Evolutionary conservation across 2,888 invertebrate species (phyloP), one percentile per base, ranked within the genome.

Genomic region (Geophilus truncorum): DNA sequence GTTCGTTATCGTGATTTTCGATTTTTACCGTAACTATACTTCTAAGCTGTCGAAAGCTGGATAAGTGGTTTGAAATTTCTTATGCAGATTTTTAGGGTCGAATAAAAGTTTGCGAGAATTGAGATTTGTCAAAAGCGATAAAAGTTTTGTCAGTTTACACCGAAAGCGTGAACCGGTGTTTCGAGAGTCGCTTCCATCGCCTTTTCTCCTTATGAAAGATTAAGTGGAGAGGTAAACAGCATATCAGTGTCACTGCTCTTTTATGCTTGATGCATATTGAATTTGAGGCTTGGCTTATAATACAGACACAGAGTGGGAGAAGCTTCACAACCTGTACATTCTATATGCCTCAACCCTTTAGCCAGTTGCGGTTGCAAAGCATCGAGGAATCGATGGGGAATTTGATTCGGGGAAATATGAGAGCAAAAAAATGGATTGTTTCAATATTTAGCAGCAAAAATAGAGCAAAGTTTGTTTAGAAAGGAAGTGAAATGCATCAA

Each of bases 221-320:
- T 57, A 57, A 57, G 57, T 57, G 21, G 25, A 12, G 70, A 70
- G 25, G 28, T 57, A 57, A 57, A 57, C 57, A 70, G 70, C 70
- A 70, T 70, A 70, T 70, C 70, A 70, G 70, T 70, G 70, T 70
- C 70, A 70, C 25, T 70, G 70, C 70, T 70, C 28, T 28, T 70
- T 15, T 28, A 23, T 25, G 28, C 70, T 70, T 70, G 70, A 70
- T 70, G 70, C 70, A 51, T 21, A 70, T 28, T 70, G 70, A 28
- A 70, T 57, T 18, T 57, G 28, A 70, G 28, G 28, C 70, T 70
- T 28, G n/a, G 70, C 28, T 28, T 28, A 70, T 70, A 28, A 25
- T 70, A 25, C n/a, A n/a, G n/a, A n/a, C n/a, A n/a, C n/a, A 28
- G 18, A 51, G 0, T n/a, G 18, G 51, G 51, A 18, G 51, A 51